Evolutionary conservation across 1,140 invertebrate genomes (phyloP).

Genomic region (Platyscapa corneri): DNA sequence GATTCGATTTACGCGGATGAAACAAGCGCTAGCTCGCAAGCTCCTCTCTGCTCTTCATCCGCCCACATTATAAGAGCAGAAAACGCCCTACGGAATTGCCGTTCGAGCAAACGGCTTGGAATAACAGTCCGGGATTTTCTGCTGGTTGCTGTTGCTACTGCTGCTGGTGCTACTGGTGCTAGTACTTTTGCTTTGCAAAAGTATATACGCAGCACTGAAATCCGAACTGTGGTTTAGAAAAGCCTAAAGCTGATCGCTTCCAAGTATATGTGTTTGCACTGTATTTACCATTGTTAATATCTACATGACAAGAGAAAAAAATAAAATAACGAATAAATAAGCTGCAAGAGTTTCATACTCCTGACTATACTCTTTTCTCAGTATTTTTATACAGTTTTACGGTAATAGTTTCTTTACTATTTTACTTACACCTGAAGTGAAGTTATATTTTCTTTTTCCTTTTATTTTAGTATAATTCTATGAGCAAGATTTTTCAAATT

Average conservation of each 20-base stretch:
- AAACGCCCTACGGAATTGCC: constrained; percentile 43
- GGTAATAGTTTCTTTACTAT: no score
- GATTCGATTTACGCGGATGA: constrained; percentile 53
- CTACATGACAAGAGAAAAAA: no score
- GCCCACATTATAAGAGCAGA: constrained; percentile 48
- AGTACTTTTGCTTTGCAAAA: not conserved
- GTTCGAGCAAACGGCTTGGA: constrained; percentile 46
- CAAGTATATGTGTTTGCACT: not conserved
- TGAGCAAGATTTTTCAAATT: no score
- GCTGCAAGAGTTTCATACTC: no score
- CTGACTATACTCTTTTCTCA: no score
- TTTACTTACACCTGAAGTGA: no score
- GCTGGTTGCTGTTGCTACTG: constrained; percentile 1
- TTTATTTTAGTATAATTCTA: no score
- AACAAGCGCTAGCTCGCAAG: constrained; percentile 31
- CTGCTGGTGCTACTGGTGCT: not conserved
- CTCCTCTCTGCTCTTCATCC: not conserved
- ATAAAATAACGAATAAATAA: no score
- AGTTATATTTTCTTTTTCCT: no score
- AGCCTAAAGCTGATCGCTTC: not conserved
- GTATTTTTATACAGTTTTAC: no score
- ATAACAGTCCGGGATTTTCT: constrained; percentile 51
- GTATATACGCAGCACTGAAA: not conserved
- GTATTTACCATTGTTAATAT: no score
- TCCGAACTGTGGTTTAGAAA: not conserved